A percentile compares a stretch with the other conserved stretches of the same genome.
These are phyloP conservation scores for Penelope pileata DNA, from an alignment of 2,113 vertebrate genomes.

Conservation along the genomic window DNA sequence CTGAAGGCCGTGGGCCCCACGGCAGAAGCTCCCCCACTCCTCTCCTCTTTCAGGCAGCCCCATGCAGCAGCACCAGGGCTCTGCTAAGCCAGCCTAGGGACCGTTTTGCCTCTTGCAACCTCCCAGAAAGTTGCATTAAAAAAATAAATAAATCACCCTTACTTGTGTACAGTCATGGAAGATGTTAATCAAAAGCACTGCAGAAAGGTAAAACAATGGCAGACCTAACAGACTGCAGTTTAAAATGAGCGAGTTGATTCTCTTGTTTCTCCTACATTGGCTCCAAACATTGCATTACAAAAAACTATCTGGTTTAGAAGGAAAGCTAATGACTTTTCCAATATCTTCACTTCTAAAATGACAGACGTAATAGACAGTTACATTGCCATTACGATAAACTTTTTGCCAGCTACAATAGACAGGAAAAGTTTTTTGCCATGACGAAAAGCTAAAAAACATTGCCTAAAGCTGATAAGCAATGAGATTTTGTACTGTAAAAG, in stretches of 20 bases:
- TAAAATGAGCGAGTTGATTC: background rate
- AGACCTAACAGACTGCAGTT: background rate
- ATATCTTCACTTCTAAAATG: background rate
- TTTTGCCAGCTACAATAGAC: background rate
- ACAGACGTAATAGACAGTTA: background rate
- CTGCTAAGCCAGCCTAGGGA: background rate
- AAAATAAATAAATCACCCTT: background rate
- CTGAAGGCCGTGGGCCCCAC: background rate
- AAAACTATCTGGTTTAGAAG: background rate
- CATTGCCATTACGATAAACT: background rate
- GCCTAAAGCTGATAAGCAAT: slow-evolving; percentile 29
- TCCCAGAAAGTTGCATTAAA: background rate
- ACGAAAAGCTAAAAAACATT: background rate
- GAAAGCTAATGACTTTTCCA: background rate
- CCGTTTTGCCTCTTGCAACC: background rate
- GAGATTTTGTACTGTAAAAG: background rate
- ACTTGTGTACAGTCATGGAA: background rate
- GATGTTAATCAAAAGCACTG: background rate
- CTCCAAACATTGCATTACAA: background rate
- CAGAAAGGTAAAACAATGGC: background rate
- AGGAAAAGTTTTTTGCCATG: background rate
- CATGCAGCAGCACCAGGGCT: background rate
- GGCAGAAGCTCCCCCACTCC: background rate
- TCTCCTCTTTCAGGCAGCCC: background rate
- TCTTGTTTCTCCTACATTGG: background rate